Evolutionary conservation across 2,888 invertebrate genomes (phyloP), one percentile per base, ranked within the genome.

Genomic region (Andrena haemorrhoa): DNA sequence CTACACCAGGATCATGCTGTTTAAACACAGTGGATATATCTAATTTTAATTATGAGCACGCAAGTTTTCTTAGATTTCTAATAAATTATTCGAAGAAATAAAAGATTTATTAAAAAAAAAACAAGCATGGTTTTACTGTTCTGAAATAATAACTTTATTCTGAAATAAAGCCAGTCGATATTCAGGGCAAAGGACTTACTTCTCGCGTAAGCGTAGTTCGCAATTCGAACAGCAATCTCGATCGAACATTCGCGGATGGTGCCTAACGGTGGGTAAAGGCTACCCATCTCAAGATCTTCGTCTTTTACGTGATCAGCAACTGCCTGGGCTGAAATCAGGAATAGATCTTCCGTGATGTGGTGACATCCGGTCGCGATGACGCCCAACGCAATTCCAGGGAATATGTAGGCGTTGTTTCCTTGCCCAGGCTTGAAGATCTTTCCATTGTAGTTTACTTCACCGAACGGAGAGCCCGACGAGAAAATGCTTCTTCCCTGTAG

Each of bases 391-490:
- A 99, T 95, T 5, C 99, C 99, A 0, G 99, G 99, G 95, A 98
- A 99, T 91, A 99, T 98, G 94, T 99, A 99, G 0, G 99, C 98
- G 94, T 99, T 99, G 94, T 99, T 99, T 79, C 99, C 99, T 94
- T 99, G 99, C 0, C 99, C 99, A 0, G 99, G 98, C 87, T 96
- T 95, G 94, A 95, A 98, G 4, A 96, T 96, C 93, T 97, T 97
- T 26, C 97, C 98, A 74, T 96, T 95, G 90, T 96, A 95, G 16
- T 95, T 95, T 2, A 98, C 98, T 2, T 98, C 96, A 20, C 97
- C 97, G 95, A 99, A 99, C 0, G 99, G 99, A 35, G 98, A 99
- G 6, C 99, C 99, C 35, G 98, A 98, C 0, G 98, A 97, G 95
- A 98, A 99, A 75, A 99, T 96, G 88, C 97, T 97, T 73, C 97